Base-by-base conservation (phyloP, 2,113 vertebrate species). In the Nettapus auritus region DNA sequence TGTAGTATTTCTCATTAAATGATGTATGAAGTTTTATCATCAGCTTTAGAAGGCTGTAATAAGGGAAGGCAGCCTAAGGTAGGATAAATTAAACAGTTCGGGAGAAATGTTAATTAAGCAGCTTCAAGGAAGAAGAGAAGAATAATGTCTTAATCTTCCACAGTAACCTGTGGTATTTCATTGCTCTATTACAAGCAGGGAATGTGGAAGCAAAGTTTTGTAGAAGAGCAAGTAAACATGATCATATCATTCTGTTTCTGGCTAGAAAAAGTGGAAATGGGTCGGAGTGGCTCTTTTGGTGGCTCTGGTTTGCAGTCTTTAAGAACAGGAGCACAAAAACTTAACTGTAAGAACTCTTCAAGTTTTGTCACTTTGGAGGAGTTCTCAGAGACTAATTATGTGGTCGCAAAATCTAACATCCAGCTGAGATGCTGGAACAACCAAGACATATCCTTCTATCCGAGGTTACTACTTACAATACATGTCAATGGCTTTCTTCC, bases 31-130 rank as follows among this genome's bases (percentile, higher is more conserved):
- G 48, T 29, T 93, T 84, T 84, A 84, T 84, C 42, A 36, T 29
- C 26, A 16, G 70, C 67, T 89, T 68, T 89, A 70, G 77, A 93
- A 88, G 44, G 16, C 25, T 81, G 12, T 67, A 84, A 59, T 57
- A 86, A 38, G 9, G 34, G 56, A 94, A 93, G 42, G 36, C 34
- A 86, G 62, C 52, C 64, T 88, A 52, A 90, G 63, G 64, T 90
- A 59, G 60, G 42, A 71, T 67, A 84, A 90, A 94, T 88, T 83
- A 88, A 94, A 80, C n/a, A 70, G 44, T 88, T 83, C 31, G 26
- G 64, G 77, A 88, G 64, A 92, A 92, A 70, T 64, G 46, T 81
- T 92, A 74, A 84, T 90, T 88, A 92, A 90, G 73, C 14, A 86
- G 17, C 52, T 96, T 93, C 59, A 86, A 75, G 56, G 46, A 95